phyloP scores from a whole-genome alignment of 2,888 invertebrate genomes.

The Acronicta alni region DNA sequence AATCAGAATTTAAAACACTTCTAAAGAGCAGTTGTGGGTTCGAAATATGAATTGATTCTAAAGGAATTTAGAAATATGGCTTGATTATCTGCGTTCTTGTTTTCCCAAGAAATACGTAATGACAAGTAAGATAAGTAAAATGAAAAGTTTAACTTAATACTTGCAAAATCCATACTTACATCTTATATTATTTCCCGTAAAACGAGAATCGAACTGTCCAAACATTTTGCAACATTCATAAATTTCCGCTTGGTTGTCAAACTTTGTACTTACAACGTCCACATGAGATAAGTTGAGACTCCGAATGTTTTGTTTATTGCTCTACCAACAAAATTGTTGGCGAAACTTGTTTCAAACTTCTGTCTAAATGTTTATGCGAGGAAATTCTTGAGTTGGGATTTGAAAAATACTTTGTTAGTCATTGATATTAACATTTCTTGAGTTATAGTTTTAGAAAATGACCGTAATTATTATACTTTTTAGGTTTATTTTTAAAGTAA shows the following conservation, averaged over 20 bases:
- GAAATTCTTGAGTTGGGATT: slow-evolving; percentile 6
- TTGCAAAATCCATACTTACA: not conserved
- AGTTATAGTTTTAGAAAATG: too few relatives aligned
- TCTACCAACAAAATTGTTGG: slow-evolving; percentile 33
- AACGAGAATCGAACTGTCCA: slow-evolving; percentile 5
- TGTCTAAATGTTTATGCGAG: slow-evolving; percentile 10
- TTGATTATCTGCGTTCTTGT: too few relatives aligned
- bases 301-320: slow-evolving; percentile 38
- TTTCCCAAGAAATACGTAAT: not conserved
- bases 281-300: slow-evolving; percentile 23
- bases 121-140: not conserved
- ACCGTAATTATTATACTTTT: too few relatives aligned
- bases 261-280: slow-evolving; percentile 16
- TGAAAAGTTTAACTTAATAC: not conserved
- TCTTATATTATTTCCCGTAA: not conserved
- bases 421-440: not conserved
- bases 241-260: slow-evolving; percentile 15
- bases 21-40: too few relatives aligned
- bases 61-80: slow-evolving; percentile 12
- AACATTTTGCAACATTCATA: slow-evolving; percentile 18
- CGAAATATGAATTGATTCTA: too few relatives aligned
- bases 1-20: too few relatives aligned
- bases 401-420: slow-evolving; percentile 7
- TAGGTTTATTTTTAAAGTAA: too few relatives aligned
- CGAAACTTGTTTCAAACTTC: slow-evolving; percentile 23